These are phyloP conservation scores for Lytechinus variegatus DNA, from an alignment of 35 echinoderm and acorn worm species.

Conservation along the genomic window DNA sequence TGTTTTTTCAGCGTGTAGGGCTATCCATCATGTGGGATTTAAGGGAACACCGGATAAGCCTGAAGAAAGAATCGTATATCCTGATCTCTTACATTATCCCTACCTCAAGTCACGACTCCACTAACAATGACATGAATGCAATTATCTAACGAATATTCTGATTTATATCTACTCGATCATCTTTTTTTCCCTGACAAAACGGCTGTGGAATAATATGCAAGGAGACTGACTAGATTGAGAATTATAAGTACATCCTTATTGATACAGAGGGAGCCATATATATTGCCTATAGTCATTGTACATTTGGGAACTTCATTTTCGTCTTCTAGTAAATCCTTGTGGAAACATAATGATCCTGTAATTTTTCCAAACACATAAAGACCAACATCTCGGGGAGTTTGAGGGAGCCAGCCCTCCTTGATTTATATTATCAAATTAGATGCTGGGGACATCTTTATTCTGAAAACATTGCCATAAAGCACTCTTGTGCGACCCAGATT, in stretches of 20 bases:
- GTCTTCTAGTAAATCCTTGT: not conserved
- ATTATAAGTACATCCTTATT: not conserved
- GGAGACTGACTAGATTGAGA: not conserved
- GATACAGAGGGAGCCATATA: not conserved
- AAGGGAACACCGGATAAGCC: not conserved
- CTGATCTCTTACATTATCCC: not conserved
- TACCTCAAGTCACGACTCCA: not conserved
- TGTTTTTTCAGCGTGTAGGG: not conserved
- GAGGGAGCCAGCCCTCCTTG: not conserved
- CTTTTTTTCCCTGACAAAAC: not conserved
- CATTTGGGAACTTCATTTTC: not conserved
- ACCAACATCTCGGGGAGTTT: not conserved
- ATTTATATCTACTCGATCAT: not conserved
- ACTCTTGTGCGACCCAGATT: not conserved
- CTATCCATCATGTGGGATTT: slow-evolving; percentile 1
- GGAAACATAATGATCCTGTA: not conserved
- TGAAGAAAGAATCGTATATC: not conserved
- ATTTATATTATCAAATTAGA: not conserved
- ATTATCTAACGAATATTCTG: not conserved
- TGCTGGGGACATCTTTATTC: not conserved
- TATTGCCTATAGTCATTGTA: not conserved
- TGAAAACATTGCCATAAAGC: slow-evolving; percentile 12
- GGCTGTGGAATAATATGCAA: not conserved
- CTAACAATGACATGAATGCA: not conserved
- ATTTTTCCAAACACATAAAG: not conserved